Evolutionary conservation across 2,797 vertebrate genomes (phyloP).

Genomic region (Phoebastria nigripes): DNA sequence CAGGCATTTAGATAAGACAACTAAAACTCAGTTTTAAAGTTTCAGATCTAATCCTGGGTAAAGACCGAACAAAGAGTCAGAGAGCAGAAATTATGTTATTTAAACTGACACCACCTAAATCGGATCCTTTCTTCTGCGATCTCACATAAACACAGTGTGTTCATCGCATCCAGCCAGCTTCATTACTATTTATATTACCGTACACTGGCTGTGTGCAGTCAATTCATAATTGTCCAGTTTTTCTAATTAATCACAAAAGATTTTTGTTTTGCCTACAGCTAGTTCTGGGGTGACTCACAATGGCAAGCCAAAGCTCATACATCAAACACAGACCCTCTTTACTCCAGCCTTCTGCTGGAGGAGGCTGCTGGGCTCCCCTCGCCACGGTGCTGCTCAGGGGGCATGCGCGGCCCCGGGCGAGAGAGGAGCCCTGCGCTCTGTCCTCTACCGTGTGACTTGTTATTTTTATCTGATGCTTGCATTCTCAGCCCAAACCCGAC

Average conservation of each 20-base stretch:
- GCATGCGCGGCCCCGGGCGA: slow-evolving; percentile 79
- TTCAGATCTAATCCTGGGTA: slow-evolving; percentile 40
- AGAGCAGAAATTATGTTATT: slow-evolving; percentile 69
- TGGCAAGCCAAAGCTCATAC: slow-evolving; percentile 84
- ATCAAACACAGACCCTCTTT: slow-evolving; percentile 82
- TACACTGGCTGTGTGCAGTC: slow-evolving; percentile 80
- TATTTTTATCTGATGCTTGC: slow-evolving; percentile 90
- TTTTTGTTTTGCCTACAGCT: slow-evolving; percentile 88
- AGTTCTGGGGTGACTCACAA: slow-evolving; percentile 84
- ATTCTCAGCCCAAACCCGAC: slow-evolving; percentile 78
- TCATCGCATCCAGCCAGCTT: slow-evolving; percentile 75
- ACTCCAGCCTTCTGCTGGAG: slow-evolving; percentile 76
- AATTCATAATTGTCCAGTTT: slow-evolving; percentile 89
- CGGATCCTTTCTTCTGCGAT: slow-evolving; percentile 65
- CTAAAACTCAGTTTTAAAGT: slow-evolving; percentile 59
- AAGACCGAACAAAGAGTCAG: slow-evolving; percentile 59
- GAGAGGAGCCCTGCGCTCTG: slow-evolving; percentile 79
- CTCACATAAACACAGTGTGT: slow-evolving; percentile 69
- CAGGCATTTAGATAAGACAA: slow-evolving; percentile 49
- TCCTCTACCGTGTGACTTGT: slow-evolving; percentile 83
- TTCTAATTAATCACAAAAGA: slow-evolving; percentile 94
- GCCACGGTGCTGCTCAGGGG: slow-evolving; percentile 39
- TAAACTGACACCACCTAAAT: slow-evolving; percentile 73
- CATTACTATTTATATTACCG: slow-evolving; percentile 86
- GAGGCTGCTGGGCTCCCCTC: slow-evolving; percentile 64